A percentile compares a stretch with the other conserved stretches of the same genome.
phyloP scores from a whole-genome alignment of 1,140 invertebrate species.

The Drosophila melanica region DNA sequence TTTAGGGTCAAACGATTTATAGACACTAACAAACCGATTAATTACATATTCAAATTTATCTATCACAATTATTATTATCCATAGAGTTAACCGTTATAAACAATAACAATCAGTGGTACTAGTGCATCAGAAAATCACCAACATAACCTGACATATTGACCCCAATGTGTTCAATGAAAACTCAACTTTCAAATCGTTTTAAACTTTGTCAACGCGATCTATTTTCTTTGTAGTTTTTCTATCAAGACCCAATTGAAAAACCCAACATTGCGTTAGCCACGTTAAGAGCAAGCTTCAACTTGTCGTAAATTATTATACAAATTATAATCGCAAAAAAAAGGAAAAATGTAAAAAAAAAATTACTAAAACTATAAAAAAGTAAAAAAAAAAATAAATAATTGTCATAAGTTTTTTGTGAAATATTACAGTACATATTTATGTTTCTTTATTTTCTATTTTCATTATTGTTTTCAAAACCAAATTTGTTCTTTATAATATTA shows the following conservation, averaged over 20 bases:
- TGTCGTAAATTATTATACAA: conserved; percentile 69
- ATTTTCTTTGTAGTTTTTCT: conserved; percentile 52
- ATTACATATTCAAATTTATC: conserved; percentile 38
- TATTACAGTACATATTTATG: conserved; percentile 61
- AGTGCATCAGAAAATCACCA: not conserved
- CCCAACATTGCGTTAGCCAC: conserved; percentile 54
- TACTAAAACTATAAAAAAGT: conserved; percentile 45
- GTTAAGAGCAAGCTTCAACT: conserved; percentile 74
- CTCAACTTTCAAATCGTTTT: conserved; percentile 45
- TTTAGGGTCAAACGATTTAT: conserved; percentile 31
- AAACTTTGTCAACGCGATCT: conserved; percentile 38
- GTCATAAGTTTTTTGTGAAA: conserved; percentile 67
- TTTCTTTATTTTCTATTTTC: conserved; percentile 32
- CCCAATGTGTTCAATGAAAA: conserved; percentile 67
- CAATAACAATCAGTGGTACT: conserved; percentile 9
- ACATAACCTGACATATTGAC: conserved; percentile 58
- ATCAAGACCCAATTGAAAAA: conserved; percentile 45
- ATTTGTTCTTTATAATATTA: conserved; percentile 25
- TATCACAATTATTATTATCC: conserved; percentile 24
- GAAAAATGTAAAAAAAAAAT: conserved; percentile 54
- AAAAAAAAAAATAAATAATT: conserved; percentile 49
- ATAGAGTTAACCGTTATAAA: conserved; percentile 21
- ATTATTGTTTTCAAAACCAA: conserved; percentile 23
- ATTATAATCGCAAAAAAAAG: conserved; percentile 59
- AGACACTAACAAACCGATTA: conserved; percentile 7